Base-by-base conservation (phyloP, 2,888 invertebrate genomes). In the Campaea margaritaria region DNA sequence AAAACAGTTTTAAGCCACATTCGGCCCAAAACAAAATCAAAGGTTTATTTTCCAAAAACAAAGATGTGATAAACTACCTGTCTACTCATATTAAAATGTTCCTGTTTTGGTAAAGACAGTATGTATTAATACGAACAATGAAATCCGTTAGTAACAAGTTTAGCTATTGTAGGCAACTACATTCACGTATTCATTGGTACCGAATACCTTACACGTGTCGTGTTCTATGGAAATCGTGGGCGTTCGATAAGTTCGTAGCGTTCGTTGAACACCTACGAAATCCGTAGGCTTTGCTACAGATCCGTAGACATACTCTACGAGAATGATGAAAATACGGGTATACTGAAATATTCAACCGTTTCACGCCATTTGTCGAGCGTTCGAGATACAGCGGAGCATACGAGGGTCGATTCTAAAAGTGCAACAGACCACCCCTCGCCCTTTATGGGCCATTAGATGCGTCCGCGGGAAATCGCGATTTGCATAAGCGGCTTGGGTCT, bases 401-500 rank as follows among this genome's bases (percentile, higher is more conserved):
- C 46, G 38, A 41, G 48, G 39, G 63, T 56, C 38, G 41, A 55
- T 73, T 75, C 81, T 82, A 87, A 90, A 89, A 90, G 88, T 90
- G 91, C 91, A 91, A 76, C 79, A 68, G 68, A 64, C 71, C 69
- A 46, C 72, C 76, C 66, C 70, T 77, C 74, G 60, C 76, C 79
- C 81, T 78, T 78, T 79, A 89, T 75, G 86, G 82, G 69, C 91
- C 91, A 92, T 92, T 91, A 92, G 91, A 86, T 82, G 87, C 84
- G 90, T 91, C 86, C 91, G 87, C 89, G 87, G 85, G 85, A 86
- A 87, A 86, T 86, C 87, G 85, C 85, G 87, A 91, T 92, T 91
- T 92, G 91, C 91, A 92, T 92, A 92, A 92, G 88, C 91, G 91
- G 91, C 90, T 91, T 87, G 86, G 84, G 82, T 85, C 87, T 85